Evolutionary conservation across 2,888 invertebrate species (phyloP).

Genomic region (Eilema depressum): DNA sequence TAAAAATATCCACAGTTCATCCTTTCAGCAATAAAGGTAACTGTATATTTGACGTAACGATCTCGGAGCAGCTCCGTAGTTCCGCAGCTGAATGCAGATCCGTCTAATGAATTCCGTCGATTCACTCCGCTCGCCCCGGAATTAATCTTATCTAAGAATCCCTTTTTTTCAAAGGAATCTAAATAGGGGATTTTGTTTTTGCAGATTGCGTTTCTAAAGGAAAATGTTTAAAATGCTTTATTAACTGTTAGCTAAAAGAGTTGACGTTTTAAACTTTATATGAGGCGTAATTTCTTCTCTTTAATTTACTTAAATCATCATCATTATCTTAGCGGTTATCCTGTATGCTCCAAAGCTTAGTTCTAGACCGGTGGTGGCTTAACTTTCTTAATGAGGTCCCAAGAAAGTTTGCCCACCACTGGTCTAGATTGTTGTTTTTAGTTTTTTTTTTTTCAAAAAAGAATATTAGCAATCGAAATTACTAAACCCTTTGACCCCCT

Average conservation of each 20-base stretch:
- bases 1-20: conserved; percentile 4
- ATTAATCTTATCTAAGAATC: conserved; percentile 58
- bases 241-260: background rate
- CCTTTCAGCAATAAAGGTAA: background rate
- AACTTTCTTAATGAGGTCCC: no score
- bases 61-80: conserved; percentile 16
- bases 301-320: no score
- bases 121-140: conserved; percentile 48
- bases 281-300: background rate
- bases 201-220: background rate
- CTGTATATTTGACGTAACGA: background rate
- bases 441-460: no score
- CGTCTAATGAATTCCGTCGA: conserved; percentile 61
- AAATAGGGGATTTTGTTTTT: conserved; percentile 12
- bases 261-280: background rate
- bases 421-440: no score
- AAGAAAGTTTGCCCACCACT: no score
- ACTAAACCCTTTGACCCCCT: no score
- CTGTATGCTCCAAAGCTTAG: no score
- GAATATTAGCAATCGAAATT: no score
- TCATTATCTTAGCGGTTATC: no score
- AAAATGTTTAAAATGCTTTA: background rate
- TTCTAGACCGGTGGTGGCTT: no score
- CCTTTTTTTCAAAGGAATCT: conserved; percentile 39
- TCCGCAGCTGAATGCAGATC: conserved; percentile 44